These are phyloP conservation scores for Cottoperca gobio DNA, from an alignment of 2,797 vertebrate species.

Conservation along the genomic window DNA sequence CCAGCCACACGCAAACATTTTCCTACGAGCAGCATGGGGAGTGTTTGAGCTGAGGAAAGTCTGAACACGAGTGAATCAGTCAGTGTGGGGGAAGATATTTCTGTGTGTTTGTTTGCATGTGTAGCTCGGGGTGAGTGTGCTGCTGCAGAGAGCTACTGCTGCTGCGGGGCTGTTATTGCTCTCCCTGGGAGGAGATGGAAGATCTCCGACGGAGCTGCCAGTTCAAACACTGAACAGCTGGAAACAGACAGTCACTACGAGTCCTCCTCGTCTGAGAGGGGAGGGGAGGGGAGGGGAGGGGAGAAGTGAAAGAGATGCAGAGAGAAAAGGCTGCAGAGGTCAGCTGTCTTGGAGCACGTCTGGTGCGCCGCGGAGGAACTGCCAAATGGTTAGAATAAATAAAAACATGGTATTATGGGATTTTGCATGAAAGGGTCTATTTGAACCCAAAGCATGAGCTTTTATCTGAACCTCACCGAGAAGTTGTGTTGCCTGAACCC, in stretches of 20 bases:
- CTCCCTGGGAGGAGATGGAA: slow-evolving; percentile 32
- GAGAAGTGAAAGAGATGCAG: slow-evolving; percentile 4
- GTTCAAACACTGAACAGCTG: slow-evolving; percentile 66
- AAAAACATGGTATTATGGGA: no score
- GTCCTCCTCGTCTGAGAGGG: slow-evolving; percentile 39
- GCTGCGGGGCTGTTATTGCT: slow-evolving; percentile 37
- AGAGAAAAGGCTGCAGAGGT: background rate
- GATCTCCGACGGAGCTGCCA: slow-evolving; percentile 50
- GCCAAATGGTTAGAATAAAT: no score
- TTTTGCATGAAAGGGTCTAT: no score
- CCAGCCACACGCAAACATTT: background rate
- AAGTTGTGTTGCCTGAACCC: no score
- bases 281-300: background rate
- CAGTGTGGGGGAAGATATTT: slow-evolving; percentile 7
- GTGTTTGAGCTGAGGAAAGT: background rate
- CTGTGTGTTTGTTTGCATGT: background rate
- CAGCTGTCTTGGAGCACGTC: no score
- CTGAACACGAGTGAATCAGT: background rate
- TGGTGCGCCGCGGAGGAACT: no score
- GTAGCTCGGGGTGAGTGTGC: background rate
- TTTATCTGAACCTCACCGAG: no score
- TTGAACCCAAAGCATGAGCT: no score
- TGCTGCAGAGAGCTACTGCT: slow-evolving; percentile 31
- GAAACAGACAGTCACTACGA: slow-evolving; percentile 29
- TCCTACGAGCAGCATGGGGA: slow-evolving; percentile 5